A percentile compares a stretch with the other conserved stretches of the same genome.
These are phyloP conservation scores for Apteryx owenii DNA, from an alignment of 2,113 vertebrate species.

Conservation along the genomic window DNA sequence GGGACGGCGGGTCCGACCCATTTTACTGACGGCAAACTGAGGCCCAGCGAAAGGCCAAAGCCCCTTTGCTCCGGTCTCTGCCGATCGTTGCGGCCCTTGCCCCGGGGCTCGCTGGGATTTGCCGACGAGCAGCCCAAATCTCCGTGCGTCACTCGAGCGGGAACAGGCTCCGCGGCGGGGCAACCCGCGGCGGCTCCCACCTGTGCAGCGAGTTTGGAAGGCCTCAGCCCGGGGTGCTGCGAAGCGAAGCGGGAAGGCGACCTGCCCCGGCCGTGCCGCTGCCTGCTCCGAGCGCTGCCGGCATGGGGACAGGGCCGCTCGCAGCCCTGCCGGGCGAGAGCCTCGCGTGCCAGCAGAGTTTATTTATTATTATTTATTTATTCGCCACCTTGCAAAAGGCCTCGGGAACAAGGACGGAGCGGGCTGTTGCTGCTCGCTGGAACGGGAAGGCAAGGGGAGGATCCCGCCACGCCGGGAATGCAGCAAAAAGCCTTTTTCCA, in stretches of 20 bases:
- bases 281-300: too few relatives aligned
- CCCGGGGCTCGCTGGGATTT: not conserved
- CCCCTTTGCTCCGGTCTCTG: too few relatives aligned
- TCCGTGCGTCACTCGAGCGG: not conserved
- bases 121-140: not conserved
- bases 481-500: not conserved
- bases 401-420: not conserved
- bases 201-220: not conserved
- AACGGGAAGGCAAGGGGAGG: not conserved
- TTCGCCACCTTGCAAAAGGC: not conserved
- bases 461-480: not conserved
- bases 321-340: too few relatives aligned
- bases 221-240: not conserved
- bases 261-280: too few relatives aligned
- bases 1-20: not conserved
- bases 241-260: too few relatives aligned
- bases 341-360: too few relatives aligned
- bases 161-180: too few relatives aligned
- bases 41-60: too few relatives aligned
- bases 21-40: not conserved
- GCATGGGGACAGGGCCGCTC: too few relatives aligned
- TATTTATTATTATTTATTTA: too few relatives aligned
- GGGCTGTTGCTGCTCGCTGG: not conserved
- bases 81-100: too few relatives aligned
- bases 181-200: not conserved